phyloP scores from a whole-genome alignment of 2,888 invertebrate genomes.

The Drosophila mettleri region DNA sequence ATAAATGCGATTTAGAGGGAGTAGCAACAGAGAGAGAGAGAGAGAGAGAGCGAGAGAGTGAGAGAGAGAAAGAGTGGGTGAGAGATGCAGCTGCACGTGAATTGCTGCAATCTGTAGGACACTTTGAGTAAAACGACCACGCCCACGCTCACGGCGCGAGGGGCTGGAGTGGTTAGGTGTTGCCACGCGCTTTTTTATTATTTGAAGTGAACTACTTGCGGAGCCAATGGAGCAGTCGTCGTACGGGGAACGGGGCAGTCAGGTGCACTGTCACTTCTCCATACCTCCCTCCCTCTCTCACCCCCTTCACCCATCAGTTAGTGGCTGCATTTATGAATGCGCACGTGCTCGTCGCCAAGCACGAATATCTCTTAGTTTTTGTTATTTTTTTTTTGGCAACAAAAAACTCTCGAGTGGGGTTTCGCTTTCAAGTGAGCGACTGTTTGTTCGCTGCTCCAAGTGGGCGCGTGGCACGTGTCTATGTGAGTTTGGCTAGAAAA shows the following conservation, averaged over 20 bases:
- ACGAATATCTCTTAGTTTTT: slow-evolving; percentile 64
- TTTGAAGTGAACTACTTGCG: slow-evolving; percentile 45
- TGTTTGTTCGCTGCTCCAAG: slow-evolving; percentile 43
- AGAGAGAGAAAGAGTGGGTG: not conserved
- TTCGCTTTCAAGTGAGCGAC: slow-evolving; percentile 61
- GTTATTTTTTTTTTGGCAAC: no score
- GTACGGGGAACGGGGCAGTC: slow-evolving; percentile 10
- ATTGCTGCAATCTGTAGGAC: slow-evolving; percentile 56
- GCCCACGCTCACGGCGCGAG: not conserved
- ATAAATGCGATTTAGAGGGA: slow-evolving; percentile 5
- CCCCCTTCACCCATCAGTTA: not conserved
- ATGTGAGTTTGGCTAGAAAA: slow-evolving; percentile 17
- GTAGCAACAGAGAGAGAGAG: not conserved
- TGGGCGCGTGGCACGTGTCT: slow-evolving; percentile 13
- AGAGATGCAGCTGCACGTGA: slow-evolving; percentile 42
- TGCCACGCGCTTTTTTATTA: slow-evolving; percentile 42
- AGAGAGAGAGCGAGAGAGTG: not conserved
- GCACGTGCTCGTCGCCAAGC: no score
- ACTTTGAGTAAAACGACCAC: slow-evolving; percentile 33
- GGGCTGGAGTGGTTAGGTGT: not conserved
- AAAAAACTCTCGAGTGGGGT: slow-evolving; percentile 51
- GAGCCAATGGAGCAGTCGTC: slow-evolving; percentile 21
- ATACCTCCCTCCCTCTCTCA: not conserved
- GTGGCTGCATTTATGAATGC: slow-evolving; percentile 52
- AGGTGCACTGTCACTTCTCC: not conserved